A percentile compares a stretch with the other conserved stretches of the same genome.
Conservation (phyloP, 2,797 vertebrate species). For the Xenopus petersii region DNA sequence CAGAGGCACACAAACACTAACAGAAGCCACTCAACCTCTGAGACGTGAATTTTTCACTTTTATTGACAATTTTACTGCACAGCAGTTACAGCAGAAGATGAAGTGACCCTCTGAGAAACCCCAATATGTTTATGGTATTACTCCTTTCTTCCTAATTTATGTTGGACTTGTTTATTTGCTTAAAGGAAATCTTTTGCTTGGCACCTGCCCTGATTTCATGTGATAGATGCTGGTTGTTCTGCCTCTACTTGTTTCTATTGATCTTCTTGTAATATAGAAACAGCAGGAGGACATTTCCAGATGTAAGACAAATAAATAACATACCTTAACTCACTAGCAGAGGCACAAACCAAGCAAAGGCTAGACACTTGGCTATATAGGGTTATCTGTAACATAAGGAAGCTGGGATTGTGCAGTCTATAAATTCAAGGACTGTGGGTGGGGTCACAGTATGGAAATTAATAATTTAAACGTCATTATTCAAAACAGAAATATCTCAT, state of each 20-base stretch:
- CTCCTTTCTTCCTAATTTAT: neutral
- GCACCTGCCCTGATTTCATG: neutral
- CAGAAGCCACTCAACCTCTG: neutral
- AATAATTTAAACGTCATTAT: too few relatives aligned
- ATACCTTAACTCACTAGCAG: too few relatives aligned
- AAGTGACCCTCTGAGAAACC: neutral
- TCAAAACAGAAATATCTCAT: neutral
- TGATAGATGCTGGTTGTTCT: conserved; percentile 14
- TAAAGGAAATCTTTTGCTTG: neutral
- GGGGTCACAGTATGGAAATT: too few relatives aligned
- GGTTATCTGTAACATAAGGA: too few relatives aligned
- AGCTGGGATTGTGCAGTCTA: too few relatives aligned
- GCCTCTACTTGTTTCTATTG: conserved; percentile 20
- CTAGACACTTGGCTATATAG: too few relatives aligned
- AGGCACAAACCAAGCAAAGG: too few relatives aligned
- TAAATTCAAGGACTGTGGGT: too few relatives aligned
- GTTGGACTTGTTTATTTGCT: neutral
- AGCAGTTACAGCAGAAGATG: neutral
- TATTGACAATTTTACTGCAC: neutral
- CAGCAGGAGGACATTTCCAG: neutral
- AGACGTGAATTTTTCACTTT: neutral
- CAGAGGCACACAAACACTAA: neutral
- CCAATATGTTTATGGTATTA: neutral
- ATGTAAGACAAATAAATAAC: neutral
- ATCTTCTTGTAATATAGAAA: conserved; percentile 20